Percentiles rank a stretch among this genome's conserved stretches.
These are phyloP conservation scores for Lithobius niger DNA, from an alignment of 1,140 invertebrate genomes.

Conservation along the genomic window DNA sequence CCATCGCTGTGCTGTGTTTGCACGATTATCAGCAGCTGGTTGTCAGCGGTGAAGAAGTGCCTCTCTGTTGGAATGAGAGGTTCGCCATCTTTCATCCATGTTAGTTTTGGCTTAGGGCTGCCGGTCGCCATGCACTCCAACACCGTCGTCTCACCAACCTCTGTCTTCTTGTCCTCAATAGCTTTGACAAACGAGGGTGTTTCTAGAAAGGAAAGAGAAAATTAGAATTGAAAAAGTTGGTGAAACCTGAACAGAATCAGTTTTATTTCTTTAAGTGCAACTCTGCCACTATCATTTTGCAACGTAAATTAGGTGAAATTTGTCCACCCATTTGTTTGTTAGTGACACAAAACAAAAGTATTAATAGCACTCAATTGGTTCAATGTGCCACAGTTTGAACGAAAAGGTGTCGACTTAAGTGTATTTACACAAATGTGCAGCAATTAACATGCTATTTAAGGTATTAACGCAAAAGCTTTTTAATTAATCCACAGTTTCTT, in stretches of 20 bases:
- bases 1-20: slow-evolving; percentile 58
- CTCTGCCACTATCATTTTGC: no score
- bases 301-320: no score
- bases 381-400: no score
- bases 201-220: slow-evolving; percentile 38
- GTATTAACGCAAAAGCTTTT: background rate
- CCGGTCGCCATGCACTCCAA: slow-evolving; percentile 76
- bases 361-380: no score
- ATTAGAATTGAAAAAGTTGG: background rate
- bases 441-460: no score
- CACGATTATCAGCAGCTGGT: slow-evolving; percentile 76
- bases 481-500: slow-evolving; percentile 19
- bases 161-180: slow-evolving; percentile 68
- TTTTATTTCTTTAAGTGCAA: no score
- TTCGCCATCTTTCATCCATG: slow-evolving; percentile 74
- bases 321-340: no score
- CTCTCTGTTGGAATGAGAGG: slow-evolving; percentile 53
- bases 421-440: no score
- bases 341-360: no score
- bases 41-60: slow-evolving; percentile 67
- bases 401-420: no score
- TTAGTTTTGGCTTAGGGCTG: slow-evolving; percentile 69
- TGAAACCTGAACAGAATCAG: no score
- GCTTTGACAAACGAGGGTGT: slow-evolving; percentile 68
- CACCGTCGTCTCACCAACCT: slow-evolving; percentile 61